Evolutionary conservation across 2,113 vertebrate genomes (phyloP), one percentile per base, ranked within the genome.

Genomic region (Cephalopholis sonnerati): DNA sequence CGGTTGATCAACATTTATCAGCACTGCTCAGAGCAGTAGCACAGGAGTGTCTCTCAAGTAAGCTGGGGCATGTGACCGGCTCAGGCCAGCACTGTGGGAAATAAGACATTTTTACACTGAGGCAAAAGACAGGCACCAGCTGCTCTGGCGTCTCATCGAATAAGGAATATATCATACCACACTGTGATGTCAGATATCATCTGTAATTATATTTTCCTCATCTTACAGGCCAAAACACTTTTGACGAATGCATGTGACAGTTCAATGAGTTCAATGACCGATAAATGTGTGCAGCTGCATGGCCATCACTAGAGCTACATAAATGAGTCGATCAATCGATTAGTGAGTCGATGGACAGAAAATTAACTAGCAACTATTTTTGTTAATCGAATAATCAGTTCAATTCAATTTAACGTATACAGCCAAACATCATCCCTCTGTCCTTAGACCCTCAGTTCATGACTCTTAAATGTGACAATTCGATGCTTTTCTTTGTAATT

Each of bases 41-140:
- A 77, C 76, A 73, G 24, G 69, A 62, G 53, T 41, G 24, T 62
- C 66, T 39, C 58, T 82, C 62, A 79, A 80, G 74, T 93, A 93
- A 95, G 91, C 91, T 74, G 74, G 46, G 57, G 79, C 92, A 89
- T 94, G 92, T 95, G 94, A 95, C 84, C 58, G n/a, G 76, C 85
- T 91, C 74, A 80, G 57, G 51, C 62, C n/a, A 57, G 73, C 66
- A 66, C 82, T 76, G 67, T 75, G 79, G 44, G 83, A 90, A 89
- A 77, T 57, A 65, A 81, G 64, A 41, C 54, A 29, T 59, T 20
- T 64, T 53, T 69, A 46, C 64, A 82, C 62, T 5, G 20, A 51
- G 27, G 55, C 58, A 71, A 73, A 72, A 48, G 13, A 65, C 55
- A 29, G 44, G 53, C 64, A 57, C 36, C 0, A 32, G n/a, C 24